phyloP scores from a whole-genome alignment of 2,113 vertebrate species.

The Seriola dumerili region DNA sequence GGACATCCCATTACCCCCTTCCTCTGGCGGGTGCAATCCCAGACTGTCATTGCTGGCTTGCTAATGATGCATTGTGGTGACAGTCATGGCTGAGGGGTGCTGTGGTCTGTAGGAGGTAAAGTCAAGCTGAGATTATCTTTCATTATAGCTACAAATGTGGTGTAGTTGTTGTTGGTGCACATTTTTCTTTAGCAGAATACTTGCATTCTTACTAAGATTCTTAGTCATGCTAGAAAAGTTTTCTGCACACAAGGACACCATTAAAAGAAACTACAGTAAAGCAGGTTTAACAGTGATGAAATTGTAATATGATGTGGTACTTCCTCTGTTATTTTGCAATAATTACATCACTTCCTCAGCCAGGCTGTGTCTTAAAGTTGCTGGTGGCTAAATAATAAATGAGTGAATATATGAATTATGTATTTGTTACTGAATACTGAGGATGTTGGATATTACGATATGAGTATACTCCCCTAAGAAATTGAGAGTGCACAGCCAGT shows the following conservation, averaged over 20 bases:
- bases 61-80: conserved; percentile 29
- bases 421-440: conserved; percentile 34
- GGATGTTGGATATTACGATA: conserved; percentile 21
- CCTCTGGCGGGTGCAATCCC: conserved; percentile 23
- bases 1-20: conserved; percentile 59
- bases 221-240: not conserved
- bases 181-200: not conserved
- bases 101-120: conserved; percentile 11
- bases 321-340: conserved; percentile 34
- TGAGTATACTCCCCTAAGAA: not conserved
- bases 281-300: conserved; percentile 21
- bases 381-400: conserved; percentile 62
- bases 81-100: conserved; percentile 17
- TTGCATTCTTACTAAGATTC: not conserved
- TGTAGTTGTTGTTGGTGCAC: not conserved
- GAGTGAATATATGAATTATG: conserved; percentile 57
- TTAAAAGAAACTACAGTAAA: conserved; percentile 19
- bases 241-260: not conserved
- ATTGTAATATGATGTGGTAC: conserved; percentile 17
- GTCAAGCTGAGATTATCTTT: conserved; percentile 5
- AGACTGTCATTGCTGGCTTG: conserved; percentile 9
- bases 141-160: not conserved
- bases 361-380: conserved; percentile 44
- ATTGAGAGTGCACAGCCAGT: not conserved
- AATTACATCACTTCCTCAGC: conserved; percentile 40